Percentiles rank a stretch among this genome's conserved stretches.
phyloP scores from a whole-genome alignment of 2,797 vertebrate species.

The Tauraco hartlaubi region DNA sequence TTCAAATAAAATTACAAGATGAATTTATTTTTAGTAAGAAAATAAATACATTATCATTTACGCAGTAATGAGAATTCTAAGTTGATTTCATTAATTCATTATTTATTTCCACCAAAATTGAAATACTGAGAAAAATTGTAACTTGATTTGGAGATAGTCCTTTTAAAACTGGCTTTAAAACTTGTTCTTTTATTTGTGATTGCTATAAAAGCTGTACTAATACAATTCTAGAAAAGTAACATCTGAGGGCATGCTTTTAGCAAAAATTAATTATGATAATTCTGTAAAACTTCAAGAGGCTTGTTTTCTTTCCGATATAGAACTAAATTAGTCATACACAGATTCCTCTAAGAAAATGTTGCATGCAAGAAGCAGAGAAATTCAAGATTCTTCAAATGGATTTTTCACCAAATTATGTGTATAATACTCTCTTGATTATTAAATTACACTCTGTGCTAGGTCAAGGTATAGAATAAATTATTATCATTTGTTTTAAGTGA shows the following conservation, averaged over 20 bases:
- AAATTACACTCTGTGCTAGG: constrained; percentile 54
- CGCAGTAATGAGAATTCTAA: neutral
- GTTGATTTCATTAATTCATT: neutral
- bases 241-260: neutral
- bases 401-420: constrained; percentile 61
- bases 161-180: neutral
- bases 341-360: neutral
- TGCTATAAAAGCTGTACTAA: neutral
- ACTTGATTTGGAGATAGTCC: neutral
- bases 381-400: constrained; percentile 11
- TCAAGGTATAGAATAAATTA: constrained; percentile 49
- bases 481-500: constrained; percentile 44
- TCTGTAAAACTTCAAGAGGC: neutral
- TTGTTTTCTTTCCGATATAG: neutral
- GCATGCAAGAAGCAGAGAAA: constrained; percentile 10
- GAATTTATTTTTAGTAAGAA: neutral
- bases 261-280: neutral
- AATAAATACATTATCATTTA: neutral
- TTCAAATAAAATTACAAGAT: neutral
- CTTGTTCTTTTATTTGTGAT: neutral
- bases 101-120: neutral
- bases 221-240: neutral
- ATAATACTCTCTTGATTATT: constrained; percentile 38
- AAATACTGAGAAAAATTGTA: neutral
- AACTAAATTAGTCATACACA: constrained; percentile 23